A percentile compares a stretch with the other conserved stretches of the same genome.
Conservation (phyloP, 2,113 vertebrate genomes). For the Cheirogaleus medius region DNA sequence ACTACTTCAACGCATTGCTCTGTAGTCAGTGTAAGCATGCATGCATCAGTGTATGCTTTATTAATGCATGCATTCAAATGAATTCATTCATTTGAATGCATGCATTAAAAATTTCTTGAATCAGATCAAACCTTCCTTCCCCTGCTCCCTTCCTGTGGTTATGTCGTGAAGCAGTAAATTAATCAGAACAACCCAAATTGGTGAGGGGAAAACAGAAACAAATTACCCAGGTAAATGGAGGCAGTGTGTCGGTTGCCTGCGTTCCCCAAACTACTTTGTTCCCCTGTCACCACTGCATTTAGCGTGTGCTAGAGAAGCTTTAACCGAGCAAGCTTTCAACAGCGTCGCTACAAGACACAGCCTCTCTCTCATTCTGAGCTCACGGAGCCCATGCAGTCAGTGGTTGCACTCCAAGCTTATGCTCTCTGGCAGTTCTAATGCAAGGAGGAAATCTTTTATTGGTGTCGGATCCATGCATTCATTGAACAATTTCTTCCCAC, state of each 20-base stretch:
- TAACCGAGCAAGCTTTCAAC: not conserved
- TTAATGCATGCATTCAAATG: no score
- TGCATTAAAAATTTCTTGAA: constrained; percentile 31
- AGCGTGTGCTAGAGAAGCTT: not conserved
- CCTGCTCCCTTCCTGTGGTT: constrained; percentile 13
- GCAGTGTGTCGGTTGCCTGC: not conserved
- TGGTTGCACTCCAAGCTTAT: not conserved
- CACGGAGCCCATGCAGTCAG: not conserved
- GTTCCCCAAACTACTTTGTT: not conserved
- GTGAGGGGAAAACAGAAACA: constrained; percentile 42
- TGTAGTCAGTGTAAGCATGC: not conserved
- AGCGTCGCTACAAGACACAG: not conserved
- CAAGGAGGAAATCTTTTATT: not conserved
- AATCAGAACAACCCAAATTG: constrained; percentile 32
- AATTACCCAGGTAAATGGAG: not conserved
- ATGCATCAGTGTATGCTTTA: no score
- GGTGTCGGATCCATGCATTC: constrained; percentile 45
- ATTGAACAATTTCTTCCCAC: constrained; percentile 66
- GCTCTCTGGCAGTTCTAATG: fast-evolving
- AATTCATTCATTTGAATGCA: no score
- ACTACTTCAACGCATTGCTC: not conserved
- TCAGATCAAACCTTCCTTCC: constrained; percentile 40
- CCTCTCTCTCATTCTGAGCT: not conserved
- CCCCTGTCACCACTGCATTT: not conserved
- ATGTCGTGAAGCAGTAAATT: constrained; percentile 53